Conservation (phyloP, 2,888 invertebrate genomes). For the Epinotia ramella region DNA sequence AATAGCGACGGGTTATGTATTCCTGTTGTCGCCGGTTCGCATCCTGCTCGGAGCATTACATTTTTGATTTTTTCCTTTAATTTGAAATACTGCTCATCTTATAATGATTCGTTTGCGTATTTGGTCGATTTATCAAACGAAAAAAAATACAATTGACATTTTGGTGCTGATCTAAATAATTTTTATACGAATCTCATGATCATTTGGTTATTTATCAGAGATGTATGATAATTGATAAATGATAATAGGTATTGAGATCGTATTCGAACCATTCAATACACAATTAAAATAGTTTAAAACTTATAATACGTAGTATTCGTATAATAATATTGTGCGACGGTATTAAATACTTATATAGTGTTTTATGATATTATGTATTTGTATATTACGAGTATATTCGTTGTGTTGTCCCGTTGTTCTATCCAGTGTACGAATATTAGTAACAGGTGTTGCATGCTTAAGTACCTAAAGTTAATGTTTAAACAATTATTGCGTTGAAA, state of each 20-base stretch:
- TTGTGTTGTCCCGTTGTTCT: background rate
- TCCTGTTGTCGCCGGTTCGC: no score
- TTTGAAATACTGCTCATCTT: background rate
- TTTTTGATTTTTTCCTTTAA: no score
- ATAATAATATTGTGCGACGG: background rate
- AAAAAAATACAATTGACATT: background rate
- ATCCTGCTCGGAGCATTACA: no score
- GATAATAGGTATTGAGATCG: background rate
- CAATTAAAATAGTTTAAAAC: background rate
- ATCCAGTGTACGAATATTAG: background rate
- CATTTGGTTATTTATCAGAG: background rate
- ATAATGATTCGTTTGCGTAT: background rate
- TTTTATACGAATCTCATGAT: slow-evolving; percentile 2
- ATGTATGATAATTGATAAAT: no score
- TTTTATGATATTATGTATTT: background rate
- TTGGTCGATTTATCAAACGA: background rate
- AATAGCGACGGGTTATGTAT: no score
- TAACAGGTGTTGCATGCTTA: background rate
- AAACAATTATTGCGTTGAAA: background rate
- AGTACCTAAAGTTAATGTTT: background rate
- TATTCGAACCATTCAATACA: background rate
- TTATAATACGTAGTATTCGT: background rate
- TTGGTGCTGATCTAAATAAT: background rate
- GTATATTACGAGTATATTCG: slow-evolving; percentile 1
- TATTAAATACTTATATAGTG: background rate